A percentile compares a stretch with the other conserved stretches of the same genome.
Conservation (phyloP, 1,140 invertebrate species). For the Calosoma granatense region DNA sequence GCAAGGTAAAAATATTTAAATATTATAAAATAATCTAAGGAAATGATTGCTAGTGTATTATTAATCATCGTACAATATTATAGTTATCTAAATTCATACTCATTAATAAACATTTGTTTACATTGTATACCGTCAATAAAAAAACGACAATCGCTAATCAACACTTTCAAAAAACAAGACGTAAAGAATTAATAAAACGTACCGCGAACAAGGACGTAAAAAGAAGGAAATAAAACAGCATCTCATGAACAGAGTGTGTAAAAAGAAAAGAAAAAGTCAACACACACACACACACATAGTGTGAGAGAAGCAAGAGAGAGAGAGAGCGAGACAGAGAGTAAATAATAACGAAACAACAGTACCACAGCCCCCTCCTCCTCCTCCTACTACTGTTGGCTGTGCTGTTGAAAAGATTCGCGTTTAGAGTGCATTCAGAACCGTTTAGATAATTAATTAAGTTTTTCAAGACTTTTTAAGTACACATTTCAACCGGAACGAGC, state of each 20-base stretch:
- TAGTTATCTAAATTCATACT: too few species aligned
- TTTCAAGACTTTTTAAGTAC: constrained; percentile 24
- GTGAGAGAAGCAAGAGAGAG: background rate
- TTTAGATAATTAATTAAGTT: constrained; percentile 33
- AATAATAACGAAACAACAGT: background rate
- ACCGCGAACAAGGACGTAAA: background rate
- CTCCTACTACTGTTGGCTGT: background rate
- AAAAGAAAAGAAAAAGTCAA: background rate
- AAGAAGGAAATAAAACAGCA: background rate
- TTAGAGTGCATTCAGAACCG: constrained; percentile 16
- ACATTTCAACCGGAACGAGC: constrained; percentile 9
- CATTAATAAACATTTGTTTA: too few species aligned
- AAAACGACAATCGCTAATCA: too few species aligned
- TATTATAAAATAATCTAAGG: too few species aligned
- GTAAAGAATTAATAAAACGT: background rate
- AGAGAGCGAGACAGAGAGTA: background rate
- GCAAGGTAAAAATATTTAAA: too few species aligned
- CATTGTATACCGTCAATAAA: too few species aligned
- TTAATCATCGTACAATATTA: too few species aligned
- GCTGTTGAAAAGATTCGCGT: background rate
- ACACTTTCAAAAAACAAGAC: too few species aligned
- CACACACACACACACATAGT: background rate
- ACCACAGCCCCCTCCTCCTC: background rate
- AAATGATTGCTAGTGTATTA: too few species aligned
- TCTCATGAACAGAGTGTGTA: background rate